These are phyloP conservation scores for Sebastes nivosus DNA, from an alignment of 2,797 vertebrate species.

Conservation along the genomic window DNA sequence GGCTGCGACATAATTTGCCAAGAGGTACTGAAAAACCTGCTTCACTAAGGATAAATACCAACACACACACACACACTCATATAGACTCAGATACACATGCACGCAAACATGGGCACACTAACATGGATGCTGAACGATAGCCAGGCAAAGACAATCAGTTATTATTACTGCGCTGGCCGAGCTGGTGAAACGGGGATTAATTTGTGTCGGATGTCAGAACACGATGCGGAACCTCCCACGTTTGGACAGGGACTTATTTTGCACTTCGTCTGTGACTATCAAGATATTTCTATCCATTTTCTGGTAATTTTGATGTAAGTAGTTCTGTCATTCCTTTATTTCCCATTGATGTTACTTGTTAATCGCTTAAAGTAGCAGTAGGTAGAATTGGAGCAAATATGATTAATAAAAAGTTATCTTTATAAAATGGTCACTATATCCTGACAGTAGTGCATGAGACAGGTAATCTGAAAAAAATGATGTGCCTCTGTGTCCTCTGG, in stretches of 20 bases:
- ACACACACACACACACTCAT: background rate
- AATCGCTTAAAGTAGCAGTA: background rate
- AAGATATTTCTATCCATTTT: background rate
- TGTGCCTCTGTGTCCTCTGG: background rate
- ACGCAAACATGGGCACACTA: background rate
- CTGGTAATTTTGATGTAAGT: background rate
- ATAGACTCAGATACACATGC: background rate
- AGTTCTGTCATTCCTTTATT: background rate
- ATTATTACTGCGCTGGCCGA: conserved; percentile 4
- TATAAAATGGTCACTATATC: background rate
- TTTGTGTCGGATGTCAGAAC: background rate
- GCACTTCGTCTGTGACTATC: background rate
- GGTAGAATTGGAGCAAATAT: background rate
- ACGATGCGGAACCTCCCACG: background rate
- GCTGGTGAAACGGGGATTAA: conserved; percentile 7
- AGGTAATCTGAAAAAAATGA: background rate
- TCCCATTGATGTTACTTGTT: background rate
- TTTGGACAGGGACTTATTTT: background rate
- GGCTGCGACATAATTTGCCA: background rate
- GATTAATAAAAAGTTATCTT: background rate
- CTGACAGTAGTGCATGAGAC: no score
- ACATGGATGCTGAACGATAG: background rate
- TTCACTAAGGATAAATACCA: conserved; percentile 22
- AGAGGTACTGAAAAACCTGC: conserved; percentile 21
- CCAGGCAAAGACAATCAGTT: background rate